Evolutionary conservation across 1,140 invertebrate species (phyloP).

Genomic region (Harpegnathos saltator): DNA sequence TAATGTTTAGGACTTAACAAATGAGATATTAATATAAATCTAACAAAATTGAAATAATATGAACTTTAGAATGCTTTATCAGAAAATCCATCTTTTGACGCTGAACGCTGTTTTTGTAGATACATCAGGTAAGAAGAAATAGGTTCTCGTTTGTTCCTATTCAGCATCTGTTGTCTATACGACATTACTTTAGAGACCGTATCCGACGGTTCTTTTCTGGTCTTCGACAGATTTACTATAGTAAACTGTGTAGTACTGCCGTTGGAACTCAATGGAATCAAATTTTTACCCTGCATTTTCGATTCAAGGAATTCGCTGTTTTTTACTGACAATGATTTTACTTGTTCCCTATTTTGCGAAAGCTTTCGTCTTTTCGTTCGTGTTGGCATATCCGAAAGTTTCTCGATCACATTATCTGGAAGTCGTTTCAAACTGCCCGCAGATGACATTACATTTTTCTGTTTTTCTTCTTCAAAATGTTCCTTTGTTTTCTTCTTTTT

Average conservation of each 20-base stretch:
- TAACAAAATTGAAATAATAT: neutral
- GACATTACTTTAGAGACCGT: neutral
- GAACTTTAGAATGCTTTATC: slow-evolving; percentile 3
- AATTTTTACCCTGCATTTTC: slow-evolving; percentile 18
- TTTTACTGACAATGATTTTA: slow-evolving; percentile 55
- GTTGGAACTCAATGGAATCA: slow-evolving; percentile 49
- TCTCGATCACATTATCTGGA: slow-evolving; percentile 68
- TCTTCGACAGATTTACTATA: slow-evolving; percentile 69
- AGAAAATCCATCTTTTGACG: slow-evolving; percentile 7
- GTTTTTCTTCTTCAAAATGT: neutral
- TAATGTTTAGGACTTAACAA: slow-evolving; percentile 1
- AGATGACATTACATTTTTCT: neutral
- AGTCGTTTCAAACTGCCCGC: slow-evolving; percentile 67
- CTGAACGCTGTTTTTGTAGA: slow-evolving; percentile 71
- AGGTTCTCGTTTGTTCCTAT: slow-evolving; percentile 70
- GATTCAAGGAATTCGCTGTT: neutral
- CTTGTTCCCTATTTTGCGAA: slow-evolving; percentile 17
- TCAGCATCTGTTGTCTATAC: slow-evolving; percentile 74
- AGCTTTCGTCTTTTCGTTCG: slow-evolving; percentile 58
- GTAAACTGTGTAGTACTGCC: slow-evolving; percentile 74
- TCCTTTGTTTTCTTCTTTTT: neutral
- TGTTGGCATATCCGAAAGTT: slow-evolving; percentile 66
- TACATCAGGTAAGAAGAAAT: slow-evolving; percentile 70
- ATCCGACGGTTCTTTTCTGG: slow-evolving; percentile 49
- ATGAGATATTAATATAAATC: neutral